Base-by-base conservation (phyloP, 2,113 vertebrate genomes). In the Anguilla rostrata region DNA sequence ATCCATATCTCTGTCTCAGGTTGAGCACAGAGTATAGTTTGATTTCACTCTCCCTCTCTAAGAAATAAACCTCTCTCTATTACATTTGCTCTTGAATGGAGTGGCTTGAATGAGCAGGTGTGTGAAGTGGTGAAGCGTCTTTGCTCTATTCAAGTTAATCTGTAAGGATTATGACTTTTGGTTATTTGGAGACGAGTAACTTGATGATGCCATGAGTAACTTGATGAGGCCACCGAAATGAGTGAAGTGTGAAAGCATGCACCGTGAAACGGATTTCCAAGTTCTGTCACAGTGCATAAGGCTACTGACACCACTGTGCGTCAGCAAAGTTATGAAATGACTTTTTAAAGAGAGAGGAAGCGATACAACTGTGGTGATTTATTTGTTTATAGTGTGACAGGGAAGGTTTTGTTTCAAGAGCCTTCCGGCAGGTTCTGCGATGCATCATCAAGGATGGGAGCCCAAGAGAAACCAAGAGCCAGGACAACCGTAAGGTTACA, bases 101-200 rank as follows among this genome's bases (percentile, higher is more conserved):
- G 22, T 66, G 20, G 1, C 9, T 49, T 85, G 29, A 7, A 46
- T 46, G 71, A 86, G 6, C n/a, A 34, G 43, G 40, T 40, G 71
- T 43, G 78, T 11, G 83, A 57, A 34, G 9, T 53, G 15, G 20
- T 3, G 8, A 15, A 81, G 84, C 86, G 80, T 75, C 87, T 39
- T 56, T 9, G 14, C 34, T 7, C n/a, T 78, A 66, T 57, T n/a
- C 39, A n/a, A 80, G 63, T n/a, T 84, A 39, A 85, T 29, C 71
- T 75, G 71, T 75, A 12, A 34, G 26, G n/a, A 34, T 75, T 63
- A 63, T 4, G 18, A 16, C 26, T 22, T n/a, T 79, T 81, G 26
- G 29, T 49, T 84, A 83, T 86, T 53, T 53, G 71, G 40, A 53
- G 18, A 81, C 41, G 46, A 83, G 39, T 78, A 53, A 86, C 14